Base-by-base conservation (phyloP, 2,888 invertebrate species). In the Ellobium chinense region DNA sequence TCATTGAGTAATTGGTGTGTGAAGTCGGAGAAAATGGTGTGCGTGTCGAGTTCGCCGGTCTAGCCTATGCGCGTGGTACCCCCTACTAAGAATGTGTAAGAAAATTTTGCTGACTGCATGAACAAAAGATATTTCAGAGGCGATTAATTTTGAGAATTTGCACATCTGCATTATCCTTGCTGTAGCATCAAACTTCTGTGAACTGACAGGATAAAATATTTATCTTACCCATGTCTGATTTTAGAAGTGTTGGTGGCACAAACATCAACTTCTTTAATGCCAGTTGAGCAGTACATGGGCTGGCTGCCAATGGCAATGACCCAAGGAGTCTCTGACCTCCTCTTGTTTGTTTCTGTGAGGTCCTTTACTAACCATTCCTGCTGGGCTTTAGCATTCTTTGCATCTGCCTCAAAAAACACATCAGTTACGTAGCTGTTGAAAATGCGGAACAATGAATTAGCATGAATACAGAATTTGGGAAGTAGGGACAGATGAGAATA, bases 341-440 rank as follows among this genome's bases (percentile, higher is more conserved):
- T 86, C 74, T 85, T 39, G 83, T 89, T 89, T 78, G 89, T 92
- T 78, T 84, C 83, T 79, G 87, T 85, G 34, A 91, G 78, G 82
- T 91, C 90, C 9, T 85, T 62, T 9, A 88, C 78, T 58, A 91
- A 73, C 91, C 91, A 91, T 70, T 88, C 70, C 72, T 85, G 87
- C 79, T 90, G 90, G 2, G 79, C 54, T 56, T 85, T 85, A 0
- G 84, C 86, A 63, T 85, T 97, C 93, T 98, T 97, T 85, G 95
- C 95, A n/a, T 96, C 94, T 46, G 85, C 66, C 18, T 84, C 84
- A 72, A 88, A 87, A 65, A 87, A 88, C 7, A 88, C 88, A 70
- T 90, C 90, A 4, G 89, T 86, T 37, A 88, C 89, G 69, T 88
- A 89, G 78, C 90, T 90, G 77, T n/a, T 83, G 27, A 73, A 9